phyloP scores from a whole-genome alignment of 2,113 vertebrate species.

The Phylloscopus trochilus region DNA sequence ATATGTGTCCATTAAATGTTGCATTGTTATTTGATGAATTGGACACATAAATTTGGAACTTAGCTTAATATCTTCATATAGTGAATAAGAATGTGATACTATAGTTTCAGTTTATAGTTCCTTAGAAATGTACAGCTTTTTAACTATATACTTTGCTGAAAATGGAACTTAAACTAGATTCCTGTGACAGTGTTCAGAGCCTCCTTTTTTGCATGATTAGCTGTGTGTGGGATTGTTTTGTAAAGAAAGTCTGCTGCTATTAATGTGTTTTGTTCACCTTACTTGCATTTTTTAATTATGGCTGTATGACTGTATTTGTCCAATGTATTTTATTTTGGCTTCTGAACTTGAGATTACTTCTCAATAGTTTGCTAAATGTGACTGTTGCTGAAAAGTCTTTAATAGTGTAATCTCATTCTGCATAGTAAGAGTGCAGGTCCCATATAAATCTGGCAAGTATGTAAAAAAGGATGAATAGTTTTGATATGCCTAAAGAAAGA shows the following conservation, averaged over 20 bases:
- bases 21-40: not conserved
- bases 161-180: not conserved
- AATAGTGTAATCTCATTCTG: not conserved
- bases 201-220: not conserved
- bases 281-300: not conserved
- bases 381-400: not conserved
- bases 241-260: not conserved
- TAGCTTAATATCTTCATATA: not conserved
- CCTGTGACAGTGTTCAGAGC: not conserved
- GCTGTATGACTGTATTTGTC: not conserved
- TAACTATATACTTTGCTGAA: not conserved
- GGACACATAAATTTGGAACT: not conserved
- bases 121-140: not conserved
- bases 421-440: not conserved
- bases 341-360: not conserved
- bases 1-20: not conserved
- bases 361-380: not conserved
- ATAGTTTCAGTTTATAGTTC: not conserved
- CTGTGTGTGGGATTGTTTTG: slow-evolving; percentile 16
- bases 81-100: not conserved
- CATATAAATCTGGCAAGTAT: not conserved
- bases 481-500: not conserved
- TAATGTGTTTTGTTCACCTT: not conserved
- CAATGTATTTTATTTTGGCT: slow-evolving; percentile 9
- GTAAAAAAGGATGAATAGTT: not conserved